Conservation (phyloP, 2,113 vertebrate genomes). For the Gasterosteus aculeatus region DNA sequence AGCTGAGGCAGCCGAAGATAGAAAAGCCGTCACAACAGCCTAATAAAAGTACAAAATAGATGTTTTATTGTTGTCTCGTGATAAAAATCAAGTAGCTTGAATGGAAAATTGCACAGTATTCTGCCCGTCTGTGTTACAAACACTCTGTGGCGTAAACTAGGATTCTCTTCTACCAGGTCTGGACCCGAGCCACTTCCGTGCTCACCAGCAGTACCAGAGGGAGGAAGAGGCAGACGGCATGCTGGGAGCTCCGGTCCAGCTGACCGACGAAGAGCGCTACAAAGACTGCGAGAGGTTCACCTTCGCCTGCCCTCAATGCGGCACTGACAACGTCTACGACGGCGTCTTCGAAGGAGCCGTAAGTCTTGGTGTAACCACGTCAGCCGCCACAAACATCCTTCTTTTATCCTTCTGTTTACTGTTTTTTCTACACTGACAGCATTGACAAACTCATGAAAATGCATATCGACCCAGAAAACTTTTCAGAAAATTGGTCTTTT, state of each 20-base stretch:
- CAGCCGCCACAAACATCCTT: background rate
- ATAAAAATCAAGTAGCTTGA: constrained; percentile 20
- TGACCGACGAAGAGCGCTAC: constrained; percentile 95
- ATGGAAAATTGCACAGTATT: background rate
- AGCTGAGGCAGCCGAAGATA: constrained; percentile 49
- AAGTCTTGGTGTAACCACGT: constrained; percentile 39
- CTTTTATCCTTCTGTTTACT: background rate
- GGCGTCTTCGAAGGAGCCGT: constrained; percentile 91
- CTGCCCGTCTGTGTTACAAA: background rate
- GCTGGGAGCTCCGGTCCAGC: constrained; percentile 89
- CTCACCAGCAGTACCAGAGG: constrained; percentile 89
- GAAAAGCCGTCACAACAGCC: constrained; percentile 16
- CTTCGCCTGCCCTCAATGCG: constrained; percentile 89
- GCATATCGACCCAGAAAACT: background rate
- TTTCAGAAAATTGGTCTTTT: background rate
- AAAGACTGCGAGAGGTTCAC: constrained; percentile 93
- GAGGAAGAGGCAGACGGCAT: constrained; percentile 90
- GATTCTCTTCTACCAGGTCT: constrained; percentile 81
- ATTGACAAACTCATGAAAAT: background rate
- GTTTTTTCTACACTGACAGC: background rate
- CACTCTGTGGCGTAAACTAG: background rate
- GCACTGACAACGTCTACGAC: constrained; percentile 93
- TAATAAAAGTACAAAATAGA: constrained; percentile 45
- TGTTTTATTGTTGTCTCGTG: constrained; percentile 34
- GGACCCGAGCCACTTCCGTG: constrained; percentile 92